Conservation (phyloP, 2,797 vertebrate genomes). For the Leptatherina wallacei region DNA sequence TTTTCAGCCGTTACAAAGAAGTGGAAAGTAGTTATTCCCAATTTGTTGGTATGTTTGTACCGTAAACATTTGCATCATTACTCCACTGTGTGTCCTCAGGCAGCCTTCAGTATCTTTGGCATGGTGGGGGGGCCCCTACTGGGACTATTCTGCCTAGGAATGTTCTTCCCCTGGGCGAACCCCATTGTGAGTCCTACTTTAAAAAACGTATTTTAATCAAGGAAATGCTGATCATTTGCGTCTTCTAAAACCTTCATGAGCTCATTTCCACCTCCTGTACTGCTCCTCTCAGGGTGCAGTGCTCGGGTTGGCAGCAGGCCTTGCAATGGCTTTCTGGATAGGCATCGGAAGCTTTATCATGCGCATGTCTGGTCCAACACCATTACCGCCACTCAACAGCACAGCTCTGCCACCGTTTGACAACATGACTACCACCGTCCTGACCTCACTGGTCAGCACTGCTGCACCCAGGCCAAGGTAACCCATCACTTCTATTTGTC, state of each 20-base stretch:
- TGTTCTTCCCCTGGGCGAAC: slow-evolving; percentile 95
- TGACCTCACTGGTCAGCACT: slow-evolving; percentile 71
- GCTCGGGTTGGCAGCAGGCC: slow-evolving; percentile 85
- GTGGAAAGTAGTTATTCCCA: too few species aligned
- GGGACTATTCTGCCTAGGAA: slow-evolving; percentile 92
- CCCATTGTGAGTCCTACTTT: slow-evolving; percentile 80
- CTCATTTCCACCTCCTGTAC: not conserved
- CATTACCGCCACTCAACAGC: slow-evolving; percentile 50
- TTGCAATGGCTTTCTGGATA: slow-evolving; percentile 95
- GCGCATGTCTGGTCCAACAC: not conserved
- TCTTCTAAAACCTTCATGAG: not conserved
- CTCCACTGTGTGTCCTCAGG: slow-evolving; percentile 74
- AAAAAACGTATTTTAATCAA: not conserved
- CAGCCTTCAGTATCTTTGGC: slow-evolving; percentile 96
- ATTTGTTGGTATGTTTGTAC: not conserved
- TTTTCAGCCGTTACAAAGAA: too few species aligned
- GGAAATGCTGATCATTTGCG: not conserved
- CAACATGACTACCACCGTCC: slow-evolving; percentile 79
- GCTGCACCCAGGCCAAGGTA: slow-evolving; percentile 76
- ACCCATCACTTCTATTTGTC: not conserved
- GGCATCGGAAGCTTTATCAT: slow-evolving; percentile 89
- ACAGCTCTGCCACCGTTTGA: slow-evolving; percentile 48
- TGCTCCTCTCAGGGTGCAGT: slow-evolving; percentile 86
- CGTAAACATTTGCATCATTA: not conserved
- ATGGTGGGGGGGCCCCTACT: slow-evolving; percentile 96